Conservation (phyloP, 2,113 vertebrate genomes). For the Tyto alba region DNA sequence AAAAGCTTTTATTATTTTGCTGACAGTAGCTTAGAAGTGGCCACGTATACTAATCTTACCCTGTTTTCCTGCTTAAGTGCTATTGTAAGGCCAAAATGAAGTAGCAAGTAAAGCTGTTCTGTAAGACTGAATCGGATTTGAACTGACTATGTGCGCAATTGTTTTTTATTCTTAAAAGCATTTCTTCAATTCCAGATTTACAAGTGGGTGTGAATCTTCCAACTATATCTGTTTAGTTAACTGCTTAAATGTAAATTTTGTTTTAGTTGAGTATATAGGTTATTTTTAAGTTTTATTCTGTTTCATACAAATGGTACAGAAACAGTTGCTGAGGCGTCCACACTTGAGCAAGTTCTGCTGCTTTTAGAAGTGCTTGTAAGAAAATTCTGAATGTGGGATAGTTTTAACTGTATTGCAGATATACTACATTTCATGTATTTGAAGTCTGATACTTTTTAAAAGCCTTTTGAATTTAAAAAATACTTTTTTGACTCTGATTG, state of each 20-base stretch:
- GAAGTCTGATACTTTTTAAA: not conserved
- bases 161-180: not conserved
- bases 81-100: not conserved
- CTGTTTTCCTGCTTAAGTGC: not conserved
- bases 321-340: not conserved
- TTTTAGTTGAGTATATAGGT: not conserved
- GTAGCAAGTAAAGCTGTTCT: not conserved
- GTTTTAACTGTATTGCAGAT: not conserved
- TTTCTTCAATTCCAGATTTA: not conserved
- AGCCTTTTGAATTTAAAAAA: not conserved
- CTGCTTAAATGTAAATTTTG: not conserved
- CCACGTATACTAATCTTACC: accelerated
- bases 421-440: not conserved
- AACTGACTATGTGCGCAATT: not conserved
- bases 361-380: not conserved
- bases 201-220: not conserved
- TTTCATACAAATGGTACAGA: not conserved
- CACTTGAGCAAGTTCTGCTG: not conserved
- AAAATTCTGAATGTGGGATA: not conserved
- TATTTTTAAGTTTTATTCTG: not conserved
- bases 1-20: not conserved
- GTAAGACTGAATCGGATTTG: not conserved
- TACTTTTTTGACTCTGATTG: not conserved
- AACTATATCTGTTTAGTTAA: not conserved
- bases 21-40: not conserved